Percentiles rank a stretch among this genome's conserved stretches.
Conservation (phyloP, 2,888 invertebrate species). For the Dicyrtomina minuta region DNA sequence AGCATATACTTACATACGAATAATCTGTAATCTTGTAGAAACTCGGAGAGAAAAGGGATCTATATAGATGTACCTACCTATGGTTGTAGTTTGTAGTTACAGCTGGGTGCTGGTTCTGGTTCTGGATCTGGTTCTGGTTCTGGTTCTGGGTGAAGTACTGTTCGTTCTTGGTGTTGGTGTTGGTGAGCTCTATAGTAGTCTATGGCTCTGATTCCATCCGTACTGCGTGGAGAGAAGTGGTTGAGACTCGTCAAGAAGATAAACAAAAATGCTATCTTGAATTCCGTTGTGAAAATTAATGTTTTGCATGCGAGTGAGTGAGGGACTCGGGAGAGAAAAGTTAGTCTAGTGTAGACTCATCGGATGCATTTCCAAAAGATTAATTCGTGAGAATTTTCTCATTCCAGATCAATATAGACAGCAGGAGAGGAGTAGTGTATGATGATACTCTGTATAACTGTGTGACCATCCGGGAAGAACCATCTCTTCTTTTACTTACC, state of each 20-base stretch:
- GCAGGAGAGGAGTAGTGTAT: not conserved
- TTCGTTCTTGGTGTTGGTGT: too few species aligned
- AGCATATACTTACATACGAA: too few species aligned
- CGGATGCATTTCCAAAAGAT: slow-evolving; percentile 52
- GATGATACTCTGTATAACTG: not conserved
- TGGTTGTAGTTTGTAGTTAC: too few species aligned
- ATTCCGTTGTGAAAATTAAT: slow-evolving; percentile 24
- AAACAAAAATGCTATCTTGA: slow-evolving; percentile 16
- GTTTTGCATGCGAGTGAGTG: slow-evolving; percentile 24
- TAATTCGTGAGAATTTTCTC: slow-evolving; percentile 53
- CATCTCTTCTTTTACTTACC: slow-evolving; percentile 17
- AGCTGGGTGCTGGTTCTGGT: too few species aligned
- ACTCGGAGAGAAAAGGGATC: too few species aligned
- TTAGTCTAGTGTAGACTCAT: slow-evolving; percentile 11
- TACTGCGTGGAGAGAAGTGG: not conserved
- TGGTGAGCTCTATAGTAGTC: too few species aligned
- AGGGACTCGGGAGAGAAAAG: slow-evolving; percentile 8
- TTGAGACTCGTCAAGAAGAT: slow-evolving; percentile 11
- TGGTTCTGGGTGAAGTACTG: too few species aligned
- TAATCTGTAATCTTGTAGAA: too few species aligned
- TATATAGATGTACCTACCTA: too few species aligned
- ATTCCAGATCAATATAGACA: slow-evolving; percentile 39
- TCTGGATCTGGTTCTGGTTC: too few species aligned
- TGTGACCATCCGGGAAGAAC: not conserved
- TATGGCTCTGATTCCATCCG: not conserved